phyloP scores from a whole-genome alignment of 2,888 invertebrate genomes.

The Dryobotodes eremita region DNA sequence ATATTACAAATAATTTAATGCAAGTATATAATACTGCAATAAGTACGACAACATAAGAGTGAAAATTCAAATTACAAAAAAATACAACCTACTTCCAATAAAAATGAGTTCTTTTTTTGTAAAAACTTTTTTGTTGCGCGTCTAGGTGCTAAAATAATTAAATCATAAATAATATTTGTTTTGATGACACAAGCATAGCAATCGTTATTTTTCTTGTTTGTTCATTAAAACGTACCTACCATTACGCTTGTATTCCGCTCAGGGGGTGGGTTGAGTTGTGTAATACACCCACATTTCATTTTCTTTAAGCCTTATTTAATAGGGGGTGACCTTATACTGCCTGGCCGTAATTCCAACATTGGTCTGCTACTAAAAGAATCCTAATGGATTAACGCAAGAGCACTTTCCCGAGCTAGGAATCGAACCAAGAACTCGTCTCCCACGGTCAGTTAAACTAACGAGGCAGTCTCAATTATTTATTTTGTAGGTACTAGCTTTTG shows the following conservation, averaged over 20 bases:
- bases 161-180: neutral
- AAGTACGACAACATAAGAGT: too few relatives aligned
- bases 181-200: too few relatives aligned
- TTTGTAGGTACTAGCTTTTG: neutral
- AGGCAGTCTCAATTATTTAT: neutral
- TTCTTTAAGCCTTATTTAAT: neutral
- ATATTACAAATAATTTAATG: too few relatives aligned
- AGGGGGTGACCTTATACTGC: neutral
- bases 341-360: neutral
- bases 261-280: too few relatives aligned
- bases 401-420: neutral
- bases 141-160: neutral
- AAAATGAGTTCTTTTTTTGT: too few relatives aligned
- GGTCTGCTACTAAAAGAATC: neutral
- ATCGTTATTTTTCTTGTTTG: neutral
- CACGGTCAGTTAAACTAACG: neutral
- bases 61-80: too few relatives aligned
- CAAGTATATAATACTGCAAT: too few relatives aligned
- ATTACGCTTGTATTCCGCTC: neutral
- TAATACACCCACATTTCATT: neutral
- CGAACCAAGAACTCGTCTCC: too few relatives aligned
- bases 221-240: neutral
- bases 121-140: neutral
- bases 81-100: too few relatives aligned
- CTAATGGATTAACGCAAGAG: neutral